Evolutionary conservation across 2,888 invertebrate genomes (phyloP), one percentile per base, ranked within the genome.

Genomic region (Nomada ferruginata): DNA sequence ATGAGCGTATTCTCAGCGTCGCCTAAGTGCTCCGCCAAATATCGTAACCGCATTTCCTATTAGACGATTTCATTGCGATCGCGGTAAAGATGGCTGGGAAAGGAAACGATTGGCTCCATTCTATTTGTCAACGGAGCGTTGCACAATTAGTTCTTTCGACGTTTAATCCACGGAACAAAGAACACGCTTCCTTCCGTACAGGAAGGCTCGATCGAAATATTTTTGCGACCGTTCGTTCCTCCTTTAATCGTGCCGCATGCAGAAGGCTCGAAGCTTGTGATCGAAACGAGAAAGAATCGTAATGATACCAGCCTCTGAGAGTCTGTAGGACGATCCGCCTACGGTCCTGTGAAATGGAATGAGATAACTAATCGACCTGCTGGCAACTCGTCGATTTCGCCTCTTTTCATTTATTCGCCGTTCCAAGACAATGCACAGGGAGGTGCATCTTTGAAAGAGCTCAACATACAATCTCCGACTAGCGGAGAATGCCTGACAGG

Each of bases 351-450:
- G 65, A 76, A 66, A 42, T 42, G 76, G 69, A 81, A 86, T 84
- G 84, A 76, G 64, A 86, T 80, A 86, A 86, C 79, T 81, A 73
- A 69, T 83, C 55, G 73, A 68, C 47, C 71, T 47, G 59, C 53
- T 73, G 53, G 61, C 55, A 59, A 65, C 52, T 73, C 59, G 61
- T 53, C 55, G 60, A 15, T 52, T 50, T 57, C 23, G 23, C 53
- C 59, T 70, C 80, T 79, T 63, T 80, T 74, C 55, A 23, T 69
- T 68, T 47, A 53, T 74, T 64, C 55, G 18, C 59, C n/a, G 23
- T 23, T n/a, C 75, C 23, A 52, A 81, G 70, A 77, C 76, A 79
- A 76, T 81, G 23, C n/a, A 13, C 26, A 11, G 55, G 53, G 26
- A 61, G 65, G 15, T 18, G 61, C 44, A 50, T 68, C 59, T n/a